Base-by-base conservation (phyloP, 2,113 vertebrate genomes). In the Tenrec ecaudatus region DNA sequence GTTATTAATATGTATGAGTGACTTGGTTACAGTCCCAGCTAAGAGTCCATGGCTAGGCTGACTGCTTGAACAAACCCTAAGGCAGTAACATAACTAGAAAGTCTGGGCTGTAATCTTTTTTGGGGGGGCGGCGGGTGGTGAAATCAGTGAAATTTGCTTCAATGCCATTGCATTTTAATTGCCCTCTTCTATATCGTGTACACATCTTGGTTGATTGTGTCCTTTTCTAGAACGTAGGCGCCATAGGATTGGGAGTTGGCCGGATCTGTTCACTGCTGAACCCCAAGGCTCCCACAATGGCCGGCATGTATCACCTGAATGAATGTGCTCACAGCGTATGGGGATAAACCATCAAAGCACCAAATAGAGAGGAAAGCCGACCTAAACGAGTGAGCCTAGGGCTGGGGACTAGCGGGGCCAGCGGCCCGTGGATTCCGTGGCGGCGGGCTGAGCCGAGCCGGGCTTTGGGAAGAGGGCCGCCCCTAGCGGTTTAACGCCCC, bases 81-180 rank as follows among this genome's bases (percentile, higher is more conserved):
- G 53, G 20, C 40, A 91, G 22, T 3, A 79, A 16, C 29, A 14
- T 66, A 82, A 38, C 38, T 8, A 71, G 43, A 88, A 76, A 33
- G 36, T 9, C 6, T 22, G 10, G 36, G 33, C 23, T 53, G 38
- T 12, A 71, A 66, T 53, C 38, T 40, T 40, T 40, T 53, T 53
- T 82, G 22, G 58, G 20, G 38, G 1, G 16, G 10, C 14, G 7
- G 3, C 7, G 40, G 7, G 12, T 20, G 20, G n/a, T 15, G 16
- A 27, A 75, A 47, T 73, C 19, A 73, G 75, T 82, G 78, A 73
- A 81, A 90, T 82, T 33, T 84, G 90, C 40, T 79, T 40, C 82
- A 71, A n/a, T 66, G 79, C 16, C 17, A n/a, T 16, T 29, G 14
- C 76, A 88, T 77, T 91, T 96, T 88, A 66, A 90, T 43, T 27